Base-by-base conservation (phyloP, 2,113 vertebrate genomes). In the Ramphastos sulfuratus region DNA sequence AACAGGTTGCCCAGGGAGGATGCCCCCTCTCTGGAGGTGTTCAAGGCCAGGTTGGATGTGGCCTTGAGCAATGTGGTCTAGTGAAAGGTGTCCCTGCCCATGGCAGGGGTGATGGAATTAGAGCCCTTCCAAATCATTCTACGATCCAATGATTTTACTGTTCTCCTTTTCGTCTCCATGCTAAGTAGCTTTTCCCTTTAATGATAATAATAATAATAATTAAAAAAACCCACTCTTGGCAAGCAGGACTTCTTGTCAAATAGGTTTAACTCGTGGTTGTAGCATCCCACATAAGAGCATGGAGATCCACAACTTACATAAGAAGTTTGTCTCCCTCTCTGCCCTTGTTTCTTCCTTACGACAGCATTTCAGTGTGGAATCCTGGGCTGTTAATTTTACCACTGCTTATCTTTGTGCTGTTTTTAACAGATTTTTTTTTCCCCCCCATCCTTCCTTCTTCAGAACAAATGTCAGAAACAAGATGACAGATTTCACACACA, bases 401-500 rank as follows among this genome's bases (percentile, higher is more conserved):
- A 39, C 44, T 63, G 39, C 79, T 76, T 30, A 64, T 60, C 60
- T 74, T 5, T 6, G 35, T 25, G 48, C 15, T 7, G 8, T 72
- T 92, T 86, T 84, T 11, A 72, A 61, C 15, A 64, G 48, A 15
- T 69, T 89, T 82, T 69, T 80, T 70, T 80, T 61, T 24, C 58
- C 66, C 1, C 0, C 74, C 15, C 15, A 4, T 70, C 1, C 0
- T 70, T 54, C 11, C 66, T 84, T 75, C 30, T 10, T 59, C 74
- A 82, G 54, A 85, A 64, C 84, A 85, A 85, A 91, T 4, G 63
- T 50, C 91, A 82, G 81, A 69, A 81, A 60, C 18, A 20, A 69
- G 66, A 75, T 87, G 87, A 90, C 85, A 94, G 66, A 66, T 95
- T 90, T 92, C 89, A 66, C 74, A 87, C 4, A 0, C 66, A 73